Evolutionary conservation across 2,888 invertebrate genomes (phyloP), one percentile per base, ranked within the genome.

Genomic region (Synanthedon myopaeformis): DNA sequence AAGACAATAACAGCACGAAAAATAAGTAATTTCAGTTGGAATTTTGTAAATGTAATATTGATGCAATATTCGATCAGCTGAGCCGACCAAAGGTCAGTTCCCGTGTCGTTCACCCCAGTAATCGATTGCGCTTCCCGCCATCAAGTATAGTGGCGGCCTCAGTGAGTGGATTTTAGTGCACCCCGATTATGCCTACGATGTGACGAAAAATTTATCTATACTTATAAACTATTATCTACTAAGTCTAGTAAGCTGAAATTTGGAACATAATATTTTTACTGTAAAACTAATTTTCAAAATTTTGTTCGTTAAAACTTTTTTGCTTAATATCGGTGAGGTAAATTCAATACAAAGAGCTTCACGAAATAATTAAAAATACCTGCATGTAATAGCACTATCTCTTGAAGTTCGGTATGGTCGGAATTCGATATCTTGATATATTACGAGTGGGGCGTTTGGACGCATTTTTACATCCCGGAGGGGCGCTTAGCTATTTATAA

Each of bases 51-150:
- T 45, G 45, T 35, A 35, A 45, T 51, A 53, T 49, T 52, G 54
- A 49, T 42, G 52, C 48, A 58, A 59, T 66, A 61, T 69, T 73
- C 72, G 83, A 87, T 84, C 84, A 85, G 85, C 84, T 84, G 82
- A 72, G 72, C 61, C 67, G 76, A 74, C 74, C 79, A 84, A 84
- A 85, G 86, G 85, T 87, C 82, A 85, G 79, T 82, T 82, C 77
- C 76, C 75, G 81, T 79, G 85, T 74, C 86, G 70, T 74, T 75
- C 86, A 86, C 79, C 86, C 69, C 74, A 60, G 63, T 73, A 77
- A 85, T 87, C 86, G 85, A 86, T 85, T 78, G 75, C 69, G 74
- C 74, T 83, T 83, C 83, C 85, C 82, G 78, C 72, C 76, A 72
- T 70, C 69, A 69, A 64, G 69, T 72, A 72, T 73, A 73, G 74